Conservation (phyloP, 2,113 vertebrate genomes). For the Bungarus multicinctus region DNA sequence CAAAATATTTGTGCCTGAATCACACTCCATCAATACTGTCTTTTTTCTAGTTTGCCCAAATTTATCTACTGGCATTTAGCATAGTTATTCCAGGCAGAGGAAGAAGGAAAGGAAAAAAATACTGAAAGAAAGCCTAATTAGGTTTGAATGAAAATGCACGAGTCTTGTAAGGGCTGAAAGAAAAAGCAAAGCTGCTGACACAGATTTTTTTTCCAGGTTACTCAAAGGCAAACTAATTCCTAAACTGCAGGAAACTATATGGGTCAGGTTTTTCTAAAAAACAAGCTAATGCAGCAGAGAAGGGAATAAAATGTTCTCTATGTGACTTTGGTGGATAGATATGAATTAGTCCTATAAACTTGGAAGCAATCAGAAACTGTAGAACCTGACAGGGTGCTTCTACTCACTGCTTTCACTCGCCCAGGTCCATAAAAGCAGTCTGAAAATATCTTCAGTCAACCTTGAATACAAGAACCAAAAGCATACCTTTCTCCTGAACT, state of each 20-base stretch:
- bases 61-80: neutral
- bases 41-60: conserved; percentile 10
- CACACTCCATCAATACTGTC: neutral
- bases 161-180: neutral
- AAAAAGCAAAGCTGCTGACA: neutral
- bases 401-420: neutral
- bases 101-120: neutral
- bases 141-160: neutral
- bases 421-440: neutral
- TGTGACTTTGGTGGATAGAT: neutral
- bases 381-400: neutral
- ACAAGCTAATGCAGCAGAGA: neutral
- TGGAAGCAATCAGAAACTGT: neutral
- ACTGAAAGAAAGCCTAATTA: neutral
- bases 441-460: neutral
- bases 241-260: conserved; percentile 5
- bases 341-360: neutral
- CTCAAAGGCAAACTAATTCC: conserved; percentile 1
- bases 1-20: neutral
- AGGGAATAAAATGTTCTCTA: neutral
- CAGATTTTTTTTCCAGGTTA: conserved; percentile 20
- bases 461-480: neutral
- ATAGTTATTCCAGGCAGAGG: neutral
- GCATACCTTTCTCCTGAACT: neutral
- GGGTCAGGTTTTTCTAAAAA: neutral